A percentile compares a stretch with the other conserved stretches of the same genome.
These are phyloP conservation scores for Caenorhabditis sp. DNA, from an alignment of 2,888 invertebrate species.

Conservation along the genomic window DNA sequence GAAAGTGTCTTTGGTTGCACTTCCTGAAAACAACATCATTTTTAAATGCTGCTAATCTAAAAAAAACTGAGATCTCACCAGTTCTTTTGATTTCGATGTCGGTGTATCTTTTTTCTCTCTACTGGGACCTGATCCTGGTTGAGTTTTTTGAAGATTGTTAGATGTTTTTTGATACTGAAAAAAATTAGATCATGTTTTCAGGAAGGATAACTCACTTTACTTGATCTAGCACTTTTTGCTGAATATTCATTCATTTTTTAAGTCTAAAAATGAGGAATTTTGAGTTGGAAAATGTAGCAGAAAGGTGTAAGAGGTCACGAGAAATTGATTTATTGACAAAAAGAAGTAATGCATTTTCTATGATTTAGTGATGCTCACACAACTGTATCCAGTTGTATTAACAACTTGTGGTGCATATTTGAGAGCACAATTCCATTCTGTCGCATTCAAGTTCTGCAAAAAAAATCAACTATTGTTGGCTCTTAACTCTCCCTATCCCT, in stretches of 20 bases:
- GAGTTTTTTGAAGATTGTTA: not conserved
- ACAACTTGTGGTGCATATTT: conserved; percentile 24
- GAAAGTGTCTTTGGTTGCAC: not conserved
- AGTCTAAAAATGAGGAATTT: not conserved
- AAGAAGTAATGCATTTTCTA: not conserved
- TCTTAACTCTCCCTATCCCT: no score
- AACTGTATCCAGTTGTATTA: conserved; percentile 21
- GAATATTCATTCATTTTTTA: not conserved
- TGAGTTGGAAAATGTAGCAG: not conserved
- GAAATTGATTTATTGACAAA: not conserved
- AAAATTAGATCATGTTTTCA: no score
- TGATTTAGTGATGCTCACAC: conserved; percentile 5
- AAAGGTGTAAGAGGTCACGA: not conserved
- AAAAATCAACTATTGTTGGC: not conserved
- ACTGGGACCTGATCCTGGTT: not conserved
- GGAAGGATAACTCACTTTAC: no score
- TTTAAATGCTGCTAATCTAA: no score
- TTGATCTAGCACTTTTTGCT: not conserved
- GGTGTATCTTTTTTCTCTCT: no score
- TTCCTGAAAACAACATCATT: no score
- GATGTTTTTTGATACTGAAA: no score
- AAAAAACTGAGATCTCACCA: no score
- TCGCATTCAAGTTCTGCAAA: conserved; percentile 30
- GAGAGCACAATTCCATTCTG: conserved; percentile 28
- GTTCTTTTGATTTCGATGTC: not conserved